Base-by-base conservation (phyloP, 2,888 invertebrate genomes). In the Clanis bilineata region DNA sequence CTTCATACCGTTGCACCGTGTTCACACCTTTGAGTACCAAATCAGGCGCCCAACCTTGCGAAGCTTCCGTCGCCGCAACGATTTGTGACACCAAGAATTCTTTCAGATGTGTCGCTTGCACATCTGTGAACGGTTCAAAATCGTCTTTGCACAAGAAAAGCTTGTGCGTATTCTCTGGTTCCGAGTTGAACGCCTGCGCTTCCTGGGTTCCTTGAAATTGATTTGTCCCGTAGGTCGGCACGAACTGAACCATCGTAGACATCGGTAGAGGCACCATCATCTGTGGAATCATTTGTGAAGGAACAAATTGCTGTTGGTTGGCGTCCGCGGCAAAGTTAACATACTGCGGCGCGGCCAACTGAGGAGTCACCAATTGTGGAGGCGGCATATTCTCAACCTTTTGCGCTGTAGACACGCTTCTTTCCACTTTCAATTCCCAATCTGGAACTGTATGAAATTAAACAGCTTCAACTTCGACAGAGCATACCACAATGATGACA, bases 81-180 rank as follows among this genome's bases (percentile, higher is more conserved):
- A 91, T 82, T 69, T 86, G 67, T 2, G 77, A 55, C 9, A 90
- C 73, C 3, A 92, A 67, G 61, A 80, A 90, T 12, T 79, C 68
- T 64, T 83, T 86, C 9, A 92, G 64, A 21, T 70, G 67, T 0
- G 78, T 73, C 0, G 82, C 81, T 70, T 92, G 84, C 5, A 62
- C 56, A 0, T 70, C 68, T 2, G 74, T 70, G 66, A 87, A 85
- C 7, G 77, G 73, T 58, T 84, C 80, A 68, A 87, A 88, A 70
- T 90, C 83, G 58, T 88, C 87, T 66, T 86, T 87, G 69, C 89
- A 90, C 51, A 92, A 72, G 62, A 83, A 90, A 25, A 90, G 71
- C 57, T 74, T 77, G 63, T 73, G 73, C 2, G 68, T 73, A 0
- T 72, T 74, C 4, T 67, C 71, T 47, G 59, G 43, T n/a, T 60